These are phyloP conservation scores for Burhinus bistriatus DNA, from an alignment of 2,113 vertebrate genomes.

Conservation along the genomic window DNA sequence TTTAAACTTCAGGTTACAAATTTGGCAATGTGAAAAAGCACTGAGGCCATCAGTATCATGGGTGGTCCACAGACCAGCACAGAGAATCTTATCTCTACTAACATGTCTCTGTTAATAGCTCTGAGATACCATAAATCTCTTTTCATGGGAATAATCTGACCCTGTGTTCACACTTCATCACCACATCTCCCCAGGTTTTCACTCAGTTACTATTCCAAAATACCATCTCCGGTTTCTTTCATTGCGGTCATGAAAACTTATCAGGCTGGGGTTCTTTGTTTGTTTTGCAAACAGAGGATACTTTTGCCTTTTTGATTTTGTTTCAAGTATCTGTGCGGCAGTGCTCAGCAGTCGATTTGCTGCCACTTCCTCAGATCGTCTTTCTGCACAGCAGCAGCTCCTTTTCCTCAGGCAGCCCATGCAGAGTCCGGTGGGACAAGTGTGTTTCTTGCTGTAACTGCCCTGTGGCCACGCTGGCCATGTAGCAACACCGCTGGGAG, in stretches of 20 bases:
- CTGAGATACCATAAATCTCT: neutral
- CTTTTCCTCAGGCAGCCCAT: neutral
- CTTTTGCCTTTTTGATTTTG: neutral
- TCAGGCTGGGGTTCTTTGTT: neutral
- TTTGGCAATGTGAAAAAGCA: neutral
- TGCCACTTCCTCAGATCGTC: neutral
- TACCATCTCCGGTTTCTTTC: neutral
- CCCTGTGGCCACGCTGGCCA: neutral
- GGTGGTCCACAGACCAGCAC: neutral
- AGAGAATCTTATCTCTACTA: too few relatives aligned
- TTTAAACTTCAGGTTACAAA: neutral
- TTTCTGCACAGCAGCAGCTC: neutral
- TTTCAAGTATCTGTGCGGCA: neutral
- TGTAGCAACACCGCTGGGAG: neutral
- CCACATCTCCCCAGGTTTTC: neutral
- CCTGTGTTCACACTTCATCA: neutral
- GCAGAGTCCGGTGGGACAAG: too few relatives aligned
- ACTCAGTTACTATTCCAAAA: neutral
- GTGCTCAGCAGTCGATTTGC: neutral
- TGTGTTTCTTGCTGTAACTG: neutral
- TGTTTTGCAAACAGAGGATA: neutral
- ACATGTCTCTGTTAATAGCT: neutral
- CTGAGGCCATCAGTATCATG: neutral
- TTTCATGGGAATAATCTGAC: neutral
- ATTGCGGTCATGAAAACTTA: neutral